phyloP scores from a whole-genome alignment of 2,888 invertebrate species.

The Pyrocoelia pectoralis region DNA sequence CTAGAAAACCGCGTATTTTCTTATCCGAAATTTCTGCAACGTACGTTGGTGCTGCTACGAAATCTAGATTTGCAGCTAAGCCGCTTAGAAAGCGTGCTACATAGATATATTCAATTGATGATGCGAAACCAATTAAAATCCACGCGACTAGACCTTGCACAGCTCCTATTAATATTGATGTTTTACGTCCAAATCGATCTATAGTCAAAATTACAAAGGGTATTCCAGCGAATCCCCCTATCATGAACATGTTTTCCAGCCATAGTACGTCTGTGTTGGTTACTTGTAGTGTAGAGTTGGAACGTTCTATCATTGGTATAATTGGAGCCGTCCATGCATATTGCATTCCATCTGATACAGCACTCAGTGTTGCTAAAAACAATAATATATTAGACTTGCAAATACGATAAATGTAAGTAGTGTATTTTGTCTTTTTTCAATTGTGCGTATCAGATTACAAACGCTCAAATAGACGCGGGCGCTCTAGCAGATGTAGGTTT shows the following conservation, averaged over 20 bases:
- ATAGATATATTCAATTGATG: slow-evolving; percentile 49
- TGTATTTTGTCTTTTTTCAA: too few relatives aligned
- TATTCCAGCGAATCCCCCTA: slow-evolving; percentile 48
- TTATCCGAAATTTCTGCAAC: slow-evolving; percentile 57
- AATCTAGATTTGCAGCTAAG: slow-evolving; percentile 55
- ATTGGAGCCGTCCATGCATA: slow-evolving; percentile 56
- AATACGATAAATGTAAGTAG: too few relatives aligned
- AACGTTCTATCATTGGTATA: slow-evolving; percentile 50
- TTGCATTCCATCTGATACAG: slow-evolving; percentile 57
- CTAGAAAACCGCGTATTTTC: slow-evolving; percentile 55
- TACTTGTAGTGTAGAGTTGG: slow-evolving; percentile 48
- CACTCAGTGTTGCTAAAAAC: slow-evolving; percentile 44
- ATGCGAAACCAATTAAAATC: slow-evolving; percentile 52
- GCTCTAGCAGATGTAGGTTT: too few relatives aligned
- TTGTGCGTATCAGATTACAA: too few relatives aligned
- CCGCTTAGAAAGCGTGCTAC: slow-evolving; percentile 55
- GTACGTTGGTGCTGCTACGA: slow-evolving; percentile 57
- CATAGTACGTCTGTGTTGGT: slow-evolving; percentile 43
- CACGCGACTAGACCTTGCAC: slow-evolving; percentile 50
- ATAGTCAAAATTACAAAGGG: slow-evolving; percentile 40
- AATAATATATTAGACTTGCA: too few relatives aligned
- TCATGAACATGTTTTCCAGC: slow-evolving; percentile 47
- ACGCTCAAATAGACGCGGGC: too few relatives aligned
- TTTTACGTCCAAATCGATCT: not conserved
- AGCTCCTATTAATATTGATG: slow-evolving; percentile 51